Evolutionary conservation across 1,140 invertebrate genomes (phyloP), one percentile per base, ranked within the genome.

Genomic region (Harlomillsia oculata): DNA sequence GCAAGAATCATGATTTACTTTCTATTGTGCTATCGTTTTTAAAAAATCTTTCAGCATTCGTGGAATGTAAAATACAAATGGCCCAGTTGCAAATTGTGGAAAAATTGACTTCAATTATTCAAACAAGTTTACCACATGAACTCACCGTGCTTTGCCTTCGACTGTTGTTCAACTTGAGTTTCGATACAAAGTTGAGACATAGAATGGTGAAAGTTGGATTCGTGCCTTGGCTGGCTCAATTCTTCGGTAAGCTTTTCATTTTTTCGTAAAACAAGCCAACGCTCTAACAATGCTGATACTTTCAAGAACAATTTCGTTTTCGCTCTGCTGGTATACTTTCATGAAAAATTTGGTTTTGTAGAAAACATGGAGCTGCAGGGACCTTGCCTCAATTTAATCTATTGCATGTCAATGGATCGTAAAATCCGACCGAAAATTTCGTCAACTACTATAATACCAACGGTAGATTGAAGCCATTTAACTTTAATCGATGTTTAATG

Each of bases 41-140:
- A 8, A 93, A 94, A 72, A 97, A 97, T 71, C 74, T 99, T 21
- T 94, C 89, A 6, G 85, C 96, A 64, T 96, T 92, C 70, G 76
- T 84, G 32, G 91, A 96, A 71, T 97, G 97, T 71, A 96, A 94
- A 74, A 86, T 89, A 70, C 80, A 84, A 53, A 97, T 98, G 90
- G 82, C 43, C 21, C 57, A 75, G 48, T 54, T 72, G 26, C 69
- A 70, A 60, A 73, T 79, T 29, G 69, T 77, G 13, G 78, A 79
- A 61, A 77, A 76, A 62, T 61, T 80, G 32, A 71, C 73, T 9
- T 69, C 71, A 44, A 59, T 79, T 25, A 63, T 80, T n/a, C 58
- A 73, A 64, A 55, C 71, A 66, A 43, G 55, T 37, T 44, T 65
- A 14, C 54, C 57, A 1, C 56, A 64, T 43, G 90, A 94, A 75